phyloP scores from a whole-genome alignment of 2,888 invertebrate species.

The Osedax fenrisi region DNA sequence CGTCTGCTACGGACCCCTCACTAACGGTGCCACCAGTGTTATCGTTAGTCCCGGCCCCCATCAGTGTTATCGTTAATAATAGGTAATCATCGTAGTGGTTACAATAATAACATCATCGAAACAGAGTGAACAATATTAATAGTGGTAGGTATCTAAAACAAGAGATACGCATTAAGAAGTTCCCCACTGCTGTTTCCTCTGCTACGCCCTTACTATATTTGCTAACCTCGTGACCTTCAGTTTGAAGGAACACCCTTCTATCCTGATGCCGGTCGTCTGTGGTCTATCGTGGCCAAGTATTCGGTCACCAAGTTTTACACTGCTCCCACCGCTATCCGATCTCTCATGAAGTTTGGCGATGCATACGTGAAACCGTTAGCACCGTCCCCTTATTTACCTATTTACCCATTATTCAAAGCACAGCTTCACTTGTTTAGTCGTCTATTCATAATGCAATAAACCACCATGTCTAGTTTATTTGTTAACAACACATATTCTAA shows the following conservation, averaged over 20 bases:
- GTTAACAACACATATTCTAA: no score
- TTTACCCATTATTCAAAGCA: no score
- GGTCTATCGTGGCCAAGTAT: constrained; percentile 83
- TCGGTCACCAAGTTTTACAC: constrained; percentile 89
- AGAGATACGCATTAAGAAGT: background rate
- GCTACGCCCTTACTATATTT: no score
- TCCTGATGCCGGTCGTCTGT: constrained; percentile 82
- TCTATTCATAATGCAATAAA: no score
- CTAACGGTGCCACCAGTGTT: constrained; percentile 82
- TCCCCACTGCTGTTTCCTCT: background rate
- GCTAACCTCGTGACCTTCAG: no score
- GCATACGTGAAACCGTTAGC: constrained; percentile 60
- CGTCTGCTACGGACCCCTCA: constrained; percentile 77
- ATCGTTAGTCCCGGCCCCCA: no score
- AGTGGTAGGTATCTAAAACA: background rate
- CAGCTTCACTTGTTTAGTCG: no score
- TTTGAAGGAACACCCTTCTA: constrained; percentile 87
- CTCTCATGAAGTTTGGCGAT: constrained; percentile 87
- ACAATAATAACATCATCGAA: background rate
- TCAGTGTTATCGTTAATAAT: no score
- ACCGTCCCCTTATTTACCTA: no score
- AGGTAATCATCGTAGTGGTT: background rate
- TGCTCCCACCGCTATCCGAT: constrained; percentile 89
- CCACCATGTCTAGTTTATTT: no score
- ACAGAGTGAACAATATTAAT: background rate